Percentiles rank a stretch among this genome's conserved stretches.
These are phyloP conservation scores for Sarcophilus harrisii DNA, from an alignment of 2,797 vertebrate species.

Conservation along the genomic window DNA sequence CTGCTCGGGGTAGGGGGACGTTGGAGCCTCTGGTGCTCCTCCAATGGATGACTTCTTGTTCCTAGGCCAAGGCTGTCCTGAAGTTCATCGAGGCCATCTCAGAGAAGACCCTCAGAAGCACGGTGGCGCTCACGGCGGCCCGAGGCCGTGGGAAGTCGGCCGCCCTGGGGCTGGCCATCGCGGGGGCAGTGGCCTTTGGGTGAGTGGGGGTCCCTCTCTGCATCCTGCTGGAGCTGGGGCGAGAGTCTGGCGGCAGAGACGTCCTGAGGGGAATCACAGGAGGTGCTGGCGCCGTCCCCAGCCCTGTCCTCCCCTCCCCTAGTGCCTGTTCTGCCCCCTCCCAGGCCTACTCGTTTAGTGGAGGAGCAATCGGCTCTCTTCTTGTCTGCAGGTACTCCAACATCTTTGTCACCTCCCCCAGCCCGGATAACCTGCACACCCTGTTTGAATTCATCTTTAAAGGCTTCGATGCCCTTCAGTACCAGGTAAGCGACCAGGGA, in stretches of 20 bases:
- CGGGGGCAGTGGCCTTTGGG: conserved; percentile 97
- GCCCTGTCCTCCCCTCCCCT: too few relatives aligned
- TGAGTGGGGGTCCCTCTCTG: conserved; percentile 73
- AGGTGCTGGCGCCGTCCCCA: too few relatives aligned
- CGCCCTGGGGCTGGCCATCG: conserved; percentile 94
- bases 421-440: conserved; percentile 98
- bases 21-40: background rate
- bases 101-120: conserved; percentile 97
- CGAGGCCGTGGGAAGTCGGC: conserved; percentile 98
- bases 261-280: too few relatives aligned
- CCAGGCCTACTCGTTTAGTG: too few relatives aligned
- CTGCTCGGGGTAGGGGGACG: background rate
- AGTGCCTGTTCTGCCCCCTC: too few relatives aligned
- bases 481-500: conserved; percentile 89
- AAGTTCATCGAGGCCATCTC: conserved; percentile 98
- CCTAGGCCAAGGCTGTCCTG: conserved; percentile 94
- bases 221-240: too few relatives aligned
- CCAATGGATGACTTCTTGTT: background rate
- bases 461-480: conserved; percentile 96
- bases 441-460: conserved; percentile 99
- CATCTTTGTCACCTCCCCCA: conserved; percentile 98
- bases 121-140: conserved; percentile 95
- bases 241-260: too few relatives aligned
- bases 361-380: background rate
- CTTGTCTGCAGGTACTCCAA: conserved; percentile 94